A percentile compares a stretch with the other conserved stretches of the same genome.
Evolutionary conservation across 2,113 vertebrate species (phyloP).

Genomic region (Psittacara wagleri): DNA sequence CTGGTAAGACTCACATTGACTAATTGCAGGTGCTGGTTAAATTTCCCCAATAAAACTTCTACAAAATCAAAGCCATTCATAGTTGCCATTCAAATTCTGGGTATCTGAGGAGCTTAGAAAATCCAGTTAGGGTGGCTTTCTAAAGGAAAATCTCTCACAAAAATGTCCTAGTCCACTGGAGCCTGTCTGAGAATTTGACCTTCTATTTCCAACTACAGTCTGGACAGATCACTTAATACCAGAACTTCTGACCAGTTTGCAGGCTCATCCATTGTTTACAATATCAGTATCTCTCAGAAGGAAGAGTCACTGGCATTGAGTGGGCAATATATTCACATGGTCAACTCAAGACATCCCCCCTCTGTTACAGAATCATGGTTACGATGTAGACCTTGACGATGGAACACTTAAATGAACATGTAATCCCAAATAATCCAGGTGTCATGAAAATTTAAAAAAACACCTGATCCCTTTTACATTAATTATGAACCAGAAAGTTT

Average conservation of each 20-base stretch:
- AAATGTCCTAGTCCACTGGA: not conserved
- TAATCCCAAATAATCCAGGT: not conserved
- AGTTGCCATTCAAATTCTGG: slow-evolving; percentile 35
- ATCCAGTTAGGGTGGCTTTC: not conserved
- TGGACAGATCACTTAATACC: not conserved
- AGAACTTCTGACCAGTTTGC: not conserved
- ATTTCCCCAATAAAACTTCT: slow-evolving; percentile 40
- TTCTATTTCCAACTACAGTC: not conserved
- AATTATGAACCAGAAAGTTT: not conserved
- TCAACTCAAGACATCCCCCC: not conserved
- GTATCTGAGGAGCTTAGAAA: not conserved
- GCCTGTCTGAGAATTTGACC: not conserved
- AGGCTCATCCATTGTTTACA: not conserved
- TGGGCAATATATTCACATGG: not conserved
- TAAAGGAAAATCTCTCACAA: not conserved
- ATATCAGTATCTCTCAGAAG: not conserved
- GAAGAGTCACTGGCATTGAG: not conserved
- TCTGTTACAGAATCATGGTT: not conserved
- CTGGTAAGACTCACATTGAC: slow-evolving; percentile 47
- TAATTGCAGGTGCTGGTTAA: slow-evolving; percentile 56
- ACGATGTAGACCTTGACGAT: not conserved
- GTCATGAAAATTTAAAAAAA: not conserved
- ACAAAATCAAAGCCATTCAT: slow-evolving; percentile 26
- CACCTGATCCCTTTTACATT: not conserved
- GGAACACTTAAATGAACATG: not conserved